Conservation (phyloP, 2,113 vertebrate species). For the Hoplias malabaricus region DNA sequence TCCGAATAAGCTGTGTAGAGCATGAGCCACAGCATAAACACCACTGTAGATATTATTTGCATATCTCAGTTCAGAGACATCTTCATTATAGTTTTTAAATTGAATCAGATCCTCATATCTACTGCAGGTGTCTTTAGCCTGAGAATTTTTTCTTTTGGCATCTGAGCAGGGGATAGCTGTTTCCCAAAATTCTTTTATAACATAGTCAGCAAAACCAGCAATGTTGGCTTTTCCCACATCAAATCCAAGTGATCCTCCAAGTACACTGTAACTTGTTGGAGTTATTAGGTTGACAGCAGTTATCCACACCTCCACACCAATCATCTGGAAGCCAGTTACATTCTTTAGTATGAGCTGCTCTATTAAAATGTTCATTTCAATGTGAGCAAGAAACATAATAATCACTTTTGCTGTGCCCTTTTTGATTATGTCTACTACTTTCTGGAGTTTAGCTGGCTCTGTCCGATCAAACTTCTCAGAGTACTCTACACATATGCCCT, state of each 20-base stretch:
- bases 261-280: conserved; percentile 60
- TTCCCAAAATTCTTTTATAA: conserved; percentile 65
- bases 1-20: conserved; percentile 63
- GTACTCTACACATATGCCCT: conserved; percentile 73
- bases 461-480: conserved; percentile 64
- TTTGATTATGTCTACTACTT: conserved; percentile 67
- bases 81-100: conserved; percentile 57
- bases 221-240: conserved; percentile 68
- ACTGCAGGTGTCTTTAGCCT: conserved; percentile 43
- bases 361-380: conserved; percentile 70
- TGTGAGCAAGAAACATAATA: conserved; percentile 67
- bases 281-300: conserved; percentile 65
- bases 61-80: conserved; percentile 68
- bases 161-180: conserved; percentile 52
- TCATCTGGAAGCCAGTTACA: conserved; percentile 69
- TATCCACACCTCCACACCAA: conserved; percentile 75
- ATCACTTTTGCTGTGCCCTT: conserved; percentile 67
- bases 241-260: conserved; percentile 70
- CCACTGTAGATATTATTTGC: conserved; percentile 72
- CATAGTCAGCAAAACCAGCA: conserved; percentile 61
- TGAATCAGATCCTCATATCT: conserved; percentile 54
- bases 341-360: conserved; percentile 66
- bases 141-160: not conserved
- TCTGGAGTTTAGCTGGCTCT: conserved; percentile 62
- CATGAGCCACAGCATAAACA: conserved; percentile 68